phyloP scores from a whole-genome alignment of 2,888 invertebrate genomes.

The Himalopsyche tibetana region DNA sequence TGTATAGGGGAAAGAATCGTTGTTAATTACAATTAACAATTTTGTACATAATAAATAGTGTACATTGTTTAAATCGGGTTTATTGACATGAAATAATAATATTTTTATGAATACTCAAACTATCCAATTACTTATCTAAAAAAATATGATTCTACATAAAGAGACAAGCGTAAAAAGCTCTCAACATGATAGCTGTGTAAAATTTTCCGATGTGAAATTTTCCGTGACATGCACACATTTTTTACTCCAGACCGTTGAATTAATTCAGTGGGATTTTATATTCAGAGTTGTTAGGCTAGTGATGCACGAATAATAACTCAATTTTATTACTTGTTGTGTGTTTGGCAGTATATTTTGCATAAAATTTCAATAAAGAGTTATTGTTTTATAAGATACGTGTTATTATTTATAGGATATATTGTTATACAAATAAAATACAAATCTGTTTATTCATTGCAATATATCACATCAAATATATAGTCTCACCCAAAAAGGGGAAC shows the following conservation, averaged over 20 bases:
- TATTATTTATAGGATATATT: constrained; percentile 36
- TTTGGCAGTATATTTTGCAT: constrained; percentile 31
- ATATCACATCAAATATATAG: background rate
- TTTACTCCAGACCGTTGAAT: background rate
- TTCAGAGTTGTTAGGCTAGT: background rate
- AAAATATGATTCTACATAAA: too few relatives aligned
- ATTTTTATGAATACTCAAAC: too few relatives aligned
- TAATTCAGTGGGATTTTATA: background rate
- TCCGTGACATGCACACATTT: too few relatives aligned
- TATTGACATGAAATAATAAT: too few relatives aligned
- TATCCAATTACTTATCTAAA: too few relatives aligned
- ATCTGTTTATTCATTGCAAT: constrained; percentile 34
- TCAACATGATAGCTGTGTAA: too few relatives aligned
- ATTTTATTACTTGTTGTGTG: background rate
- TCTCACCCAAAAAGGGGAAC: background rate
- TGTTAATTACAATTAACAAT: too few relatives aligned
- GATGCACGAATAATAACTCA: background rate
- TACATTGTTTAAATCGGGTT: too few relatives aligned
- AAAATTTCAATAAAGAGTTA: constrained; percentile 32
- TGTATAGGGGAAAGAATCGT: too few relatives aligned
- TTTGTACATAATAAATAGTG: too few relatives aligned
- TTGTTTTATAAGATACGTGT: background rate
- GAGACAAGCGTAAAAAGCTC: too few relatives aligned
- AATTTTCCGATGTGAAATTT: too few relatives aligned
- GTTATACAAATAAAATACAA: constrained; percentile 35